Conservation (phyloP, 2,113 vertebrate genomes). For the Bos taurus region ARS-UCD2.0 NC_037345.1:6157501-6158000, state of each 20-base stretch:
- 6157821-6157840: not conserved
- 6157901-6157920: not conserved
- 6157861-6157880: fast-evolving
- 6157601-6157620: not conserved
- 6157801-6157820: no score
- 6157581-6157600: fast-evolving
- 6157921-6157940: not conserved
- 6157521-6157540: fast-evolving
- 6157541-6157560: fast-evolving
- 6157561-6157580: fast-evolving
- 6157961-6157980: not conserved
- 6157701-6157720: no score
- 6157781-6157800: not conserved
- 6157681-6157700: fast-evolving
- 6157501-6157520: not conserved
- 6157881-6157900: not conserved
- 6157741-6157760: not conserved
- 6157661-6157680: not conserved
- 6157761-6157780: not conserved
- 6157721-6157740: fast-evolving
- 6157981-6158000: not conserved
- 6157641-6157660: fast-evolving
- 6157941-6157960: not conserved
- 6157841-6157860: fast-evolving
- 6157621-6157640: not conserved